Evolutionary conservation across 2,888 invertebrate species (phyloP).

Genomic region (Brenthis daphne): DNA sequence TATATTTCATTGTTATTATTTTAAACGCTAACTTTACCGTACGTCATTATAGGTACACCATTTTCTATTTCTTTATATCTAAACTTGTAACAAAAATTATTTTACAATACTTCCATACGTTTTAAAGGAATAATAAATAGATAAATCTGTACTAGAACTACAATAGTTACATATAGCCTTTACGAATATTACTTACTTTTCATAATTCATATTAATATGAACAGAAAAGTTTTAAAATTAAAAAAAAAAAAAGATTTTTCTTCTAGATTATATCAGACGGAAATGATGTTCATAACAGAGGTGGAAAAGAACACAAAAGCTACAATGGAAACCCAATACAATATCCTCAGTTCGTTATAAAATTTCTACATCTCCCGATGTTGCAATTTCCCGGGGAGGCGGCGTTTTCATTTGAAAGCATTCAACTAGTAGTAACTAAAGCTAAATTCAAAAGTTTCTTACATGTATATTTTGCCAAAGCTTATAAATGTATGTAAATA

Average conservation of each 20-base stretch:
- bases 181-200: not conserved
- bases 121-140: too few species aligned
- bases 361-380: slow-evolving; percentile 33
- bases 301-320: slow-evolving; percentile 21
- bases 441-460: not conserved
- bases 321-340: slow-evolving; percentile 34
- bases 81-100: too few species aligned
- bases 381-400: slow-evolving; percentile 33
- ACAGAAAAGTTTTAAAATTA: not conserved
- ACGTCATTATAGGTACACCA: too few species aligned
- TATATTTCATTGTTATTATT: too few species aligned
- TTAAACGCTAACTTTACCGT: too few species aligned
- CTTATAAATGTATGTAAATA: not conserved
- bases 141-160: too few species aligned
- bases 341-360: slow-evolving; percentile 38
- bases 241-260: slow-evolving; percentile 5
- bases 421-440: slow-evolving; percentile 10
- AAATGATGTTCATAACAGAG: slow-evolving; percentile 27
- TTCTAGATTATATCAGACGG: slow-evolving; percentile 15
- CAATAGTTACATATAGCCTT: not conserved
- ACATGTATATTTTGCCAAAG: not conserved
- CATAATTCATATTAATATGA: not conserved
- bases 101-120: too few species aligned
- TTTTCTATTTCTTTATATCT: too few species aligned
- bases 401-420: slow-evolving; percentile 32